Evolutionary conservation across 2,113 vertebrate genomes (phyloP), one percentile per base, ranked within the genome.

Genomic region (Rhabdornis inornatus): DNA sequence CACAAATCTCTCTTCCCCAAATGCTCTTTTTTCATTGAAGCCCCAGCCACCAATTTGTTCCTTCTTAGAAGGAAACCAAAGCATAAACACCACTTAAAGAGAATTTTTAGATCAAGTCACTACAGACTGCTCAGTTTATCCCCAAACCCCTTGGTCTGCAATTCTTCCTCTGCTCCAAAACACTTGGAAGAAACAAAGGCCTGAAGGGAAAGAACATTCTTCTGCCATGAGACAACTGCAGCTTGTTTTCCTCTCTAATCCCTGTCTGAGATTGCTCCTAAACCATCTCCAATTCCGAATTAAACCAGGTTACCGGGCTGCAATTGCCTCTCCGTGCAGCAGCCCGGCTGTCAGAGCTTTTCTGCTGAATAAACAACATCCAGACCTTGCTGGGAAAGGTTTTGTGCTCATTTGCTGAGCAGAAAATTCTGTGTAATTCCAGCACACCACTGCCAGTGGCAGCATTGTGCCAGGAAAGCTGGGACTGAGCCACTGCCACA

Each of bases 401-500:
- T 45, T 45, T 5, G 18, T 21, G 45, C 44, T 35, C 2, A n/a
- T 5, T 44, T 52, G 15, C 23, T 0, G 31, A 50, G 81, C 88
- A 10, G 39, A 72, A 14, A n/a, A n/a, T n/a, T 2, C 45, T 35
- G 9, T 93, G 98, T 49, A 97, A 33, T 98, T 90, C 92, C 70
- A n/a, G 1, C 3, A 7, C 66, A 47, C 22, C 55, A 37, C 98
- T 98, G 98, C 95, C 96, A 95, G 98, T 93, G 99, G 99, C 98
- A 99, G 98, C 98, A 99, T 99, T 98, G 98, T 85, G 97, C 97
- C 93, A 94, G 91, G 90, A 74, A 93, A 87, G 93, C 28, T 4
- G 44, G 4, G 76, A 2, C 35, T 0, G 10, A 33, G 8, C 42
- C 83, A 22, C 37, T 7, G 25, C 53, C 68, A 25, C 35, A 13